These are phyloP conservation scores for Drosophila borborema DNA, from an alignment of 2,888 invertebrate genomes.

Conservation along the genomic window DNA sequence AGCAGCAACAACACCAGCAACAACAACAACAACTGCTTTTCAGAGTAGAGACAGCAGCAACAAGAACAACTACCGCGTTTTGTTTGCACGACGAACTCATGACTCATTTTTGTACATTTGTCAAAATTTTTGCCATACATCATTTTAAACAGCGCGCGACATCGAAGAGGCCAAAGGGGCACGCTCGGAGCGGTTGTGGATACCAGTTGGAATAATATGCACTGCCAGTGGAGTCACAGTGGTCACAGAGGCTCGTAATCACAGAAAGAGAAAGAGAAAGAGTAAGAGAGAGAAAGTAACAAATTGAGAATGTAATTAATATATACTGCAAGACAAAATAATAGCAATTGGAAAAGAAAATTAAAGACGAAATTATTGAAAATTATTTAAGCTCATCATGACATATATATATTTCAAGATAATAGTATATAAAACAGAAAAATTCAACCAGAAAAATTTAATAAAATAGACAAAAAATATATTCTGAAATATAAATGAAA, in stretches of 20 bases:
- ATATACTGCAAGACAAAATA: not conserved
- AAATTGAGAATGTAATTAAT: not conserved
- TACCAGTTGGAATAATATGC: constrained; percentile 49
- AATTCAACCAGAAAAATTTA: not conserved
- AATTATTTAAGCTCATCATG: not conserved
- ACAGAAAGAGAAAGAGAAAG: not conserved
- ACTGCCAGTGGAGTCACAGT: constrained; percentile 29
- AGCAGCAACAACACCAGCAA: constrained; percentile 31
- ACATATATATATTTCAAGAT: not conserved
- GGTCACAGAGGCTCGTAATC: constrained; percentile 3
- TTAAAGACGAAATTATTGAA: not conserved
- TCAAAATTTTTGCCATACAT: constrained; percentile 82
- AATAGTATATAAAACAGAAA: not conserved
- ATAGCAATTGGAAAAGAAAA: not conserved
- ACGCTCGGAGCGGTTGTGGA: constrained; percentile 13
- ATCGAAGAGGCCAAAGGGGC: constrained; percentile 30
- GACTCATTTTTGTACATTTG: constrained; percentile 83
- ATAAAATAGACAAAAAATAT: not conserved
- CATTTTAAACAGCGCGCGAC: constrained; percentile 78
- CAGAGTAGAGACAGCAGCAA: constrained; percentile 7
- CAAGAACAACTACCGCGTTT: constrained; percentile 63
- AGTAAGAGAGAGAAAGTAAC: not conserved
- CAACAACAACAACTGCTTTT: constrained; percentile 18
- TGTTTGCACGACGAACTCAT: constrained; percentile 79
- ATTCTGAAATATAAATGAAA: not conserved